Percentiles rank a stretch among this genome's conserved stretches.
phyloP scores from a whole-genome alignment of 2,113 vertebrate genomes.

The Formicarius rufipectus region DNA sequence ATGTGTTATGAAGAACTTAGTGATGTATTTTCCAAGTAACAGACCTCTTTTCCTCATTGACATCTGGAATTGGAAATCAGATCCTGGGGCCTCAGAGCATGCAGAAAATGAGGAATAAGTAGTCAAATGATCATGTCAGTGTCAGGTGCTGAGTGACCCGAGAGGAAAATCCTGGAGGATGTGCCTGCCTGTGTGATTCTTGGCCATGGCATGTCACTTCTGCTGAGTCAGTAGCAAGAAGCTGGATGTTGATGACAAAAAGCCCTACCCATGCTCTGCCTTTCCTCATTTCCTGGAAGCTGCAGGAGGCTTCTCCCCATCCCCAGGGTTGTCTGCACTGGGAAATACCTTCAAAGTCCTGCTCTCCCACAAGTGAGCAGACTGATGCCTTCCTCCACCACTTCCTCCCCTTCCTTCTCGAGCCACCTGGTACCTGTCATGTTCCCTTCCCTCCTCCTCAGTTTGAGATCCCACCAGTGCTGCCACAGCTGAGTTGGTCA shows the following conservation, averaged over 20 bases:
- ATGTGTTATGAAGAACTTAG: not conserved
- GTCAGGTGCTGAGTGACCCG: not conserved
- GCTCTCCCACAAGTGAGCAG: not conserved
- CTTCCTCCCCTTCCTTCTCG: not conserved
- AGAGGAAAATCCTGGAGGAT: not conserved
- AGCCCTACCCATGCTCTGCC: not conserved
- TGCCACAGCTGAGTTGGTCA: not conserved
- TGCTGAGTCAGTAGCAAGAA: not conserved
- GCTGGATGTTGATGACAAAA: not conserved
- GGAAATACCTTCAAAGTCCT: not conserved
- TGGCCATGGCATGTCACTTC: not conserved
- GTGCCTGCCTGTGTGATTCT: not conserved
- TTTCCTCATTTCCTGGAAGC: not conserved
- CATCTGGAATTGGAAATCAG: not conserved
- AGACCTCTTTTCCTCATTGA: not conserved
- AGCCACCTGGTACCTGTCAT: not conserved
- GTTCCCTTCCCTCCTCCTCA: not conserved
- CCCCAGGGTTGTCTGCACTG: not conserved
- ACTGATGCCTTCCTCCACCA: not conserved
- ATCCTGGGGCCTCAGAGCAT: not conserved
- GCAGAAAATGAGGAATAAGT: not conserved
- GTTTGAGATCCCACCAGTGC: not conserved
- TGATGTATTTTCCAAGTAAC: not conserved
- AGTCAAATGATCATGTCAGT: not conserved
- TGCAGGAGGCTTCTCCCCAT: not conserved